A percentile compares a stretch with the other conserved stretches of the same genome.
These are phyloP conservation scores for Vicugna pacos DNA, from an alignment of 2,113 vertebrate species.

Conservation along the genomic window DNA sequence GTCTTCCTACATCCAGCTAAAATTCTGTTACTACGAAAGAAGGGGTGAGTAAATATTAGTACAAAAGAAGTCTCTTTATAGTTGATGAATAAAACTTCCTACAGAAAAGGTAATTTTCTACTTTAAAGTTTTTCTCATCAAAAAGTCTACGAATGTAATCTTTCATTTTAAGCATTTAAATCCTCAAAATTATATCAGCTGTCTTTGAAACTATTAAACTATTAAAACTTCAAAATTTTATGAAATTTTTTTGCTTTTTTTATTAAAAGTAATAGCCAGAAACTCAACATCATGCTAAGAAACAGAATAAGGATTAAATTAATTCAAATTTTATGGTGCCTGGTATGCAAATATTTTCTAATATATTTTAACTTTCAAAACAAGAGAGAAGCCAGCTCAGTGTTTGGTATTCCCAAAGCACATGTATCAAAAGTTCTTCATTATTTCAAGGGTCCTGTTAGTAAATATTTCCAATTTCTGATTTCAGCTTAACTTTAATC, in stretches of 20 bases:
- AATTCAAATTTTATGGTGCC: neutral
- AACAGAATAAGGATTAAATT: slow-evolving; percentile 20
- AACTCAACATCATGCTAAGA: neutral
- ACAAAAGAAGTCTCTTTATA: neutral
- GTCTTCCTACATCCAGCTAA: neutral
- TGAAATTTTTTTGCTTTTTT: neutral
- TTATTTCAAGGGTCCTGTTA: slow-evolving; percentile 29
- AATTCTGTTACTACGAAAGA: neutral
- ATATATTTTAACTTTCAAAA: slow-evolving; percentile 28
- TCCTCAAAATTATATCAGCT: neutral
- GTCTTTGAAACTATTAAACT: slow-evolving; percentile 25
- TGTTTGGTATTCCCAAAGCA: slow-evolving; percentile 4
- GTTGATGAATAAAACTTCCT: slow-evolving; percentile 30
- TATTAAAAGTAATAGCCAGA: neutral
- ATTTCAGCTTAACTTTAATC: slow-evolving; percentile 52
- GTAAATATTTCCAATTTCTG: slow-evolving; percentile 41
- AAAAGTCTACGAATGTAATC: neutral
- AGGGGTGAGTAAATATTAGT: neutral
- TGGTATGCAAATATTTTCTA: slow-evolving; percentile 30
- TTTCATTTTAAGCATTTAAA: slow-evolving; percentile 4
- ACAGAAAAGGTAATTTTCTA: neutral
- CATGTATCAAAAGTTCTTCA: neutral
- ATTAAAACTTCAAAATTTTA: slow-evolving; percentile 13
- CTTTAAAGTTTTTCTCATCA: neutral
- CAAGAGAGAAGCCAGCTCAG: slow-evolving; percentile 44